Base-by-base conservation (phyloP, 2,797 vertebrate species). In the Gallinago stenura region DNA sequence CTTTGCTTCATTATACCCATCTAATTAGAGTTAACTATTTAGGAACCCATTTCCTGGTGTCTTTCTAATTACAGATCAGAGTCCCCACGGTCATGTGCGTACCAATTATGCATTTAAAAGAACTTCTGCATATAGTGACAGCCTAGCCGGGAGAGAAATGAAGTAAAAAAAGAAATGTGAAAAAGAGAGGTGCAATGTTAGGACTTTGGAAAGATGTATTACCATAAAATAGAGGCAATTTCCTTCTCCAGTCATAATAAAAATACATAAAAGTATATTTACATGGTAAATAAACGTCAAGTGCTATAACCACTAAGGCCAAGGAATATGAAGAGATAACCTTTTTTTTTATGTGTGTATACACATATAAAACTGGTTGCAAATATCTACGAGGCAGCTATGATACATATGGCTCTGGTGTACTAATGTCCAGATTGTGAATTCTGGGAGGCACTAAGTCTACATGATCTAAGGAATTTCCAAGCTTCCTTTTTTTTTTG, bases 41-140 rank as follows among this genome's bases (percentile, higher is more conserved):
- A 41, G 26, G 35, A 91, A 53, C 13, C 4, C 14, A 26, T 62
- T 92, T 77, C 43, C 64, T 50, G 9, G 22, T 65, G 37, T 68
- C 41, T 46, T 58, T 53, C 45, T 90, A 92, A 89, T 37, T 41
- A 33, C 31, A 53, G 15, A 26, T 46, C 30, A 65, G 26, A 89
- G n/a, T 5, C 21, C 3, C 19, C n/a, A 0, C 0, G 2, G 22
- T 46, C 82, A 79, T 12, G 5, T 78, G 19, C 16, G 41, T n/a
- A 15, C 14, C 33, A 64, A 12, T 46, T 68, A 48, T 2, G 18
- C 50, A 26, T 33, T 97, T 87, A 68, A 95, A 91, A 82, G 18
- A 30, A 64, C 24, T 76, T 90, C 39, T 70, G 62, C 16, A 9
- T 83, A 85, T 71, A 68, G 69, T 9, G 19, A 62, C n/a, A 87